A percentile compares a stretch with the other conserved stretches of the same genome.
Evolutionary conservation across 2,797 vertebrate genomes (phyloP).

Genomic region (Squalus acanthias): DNA sequence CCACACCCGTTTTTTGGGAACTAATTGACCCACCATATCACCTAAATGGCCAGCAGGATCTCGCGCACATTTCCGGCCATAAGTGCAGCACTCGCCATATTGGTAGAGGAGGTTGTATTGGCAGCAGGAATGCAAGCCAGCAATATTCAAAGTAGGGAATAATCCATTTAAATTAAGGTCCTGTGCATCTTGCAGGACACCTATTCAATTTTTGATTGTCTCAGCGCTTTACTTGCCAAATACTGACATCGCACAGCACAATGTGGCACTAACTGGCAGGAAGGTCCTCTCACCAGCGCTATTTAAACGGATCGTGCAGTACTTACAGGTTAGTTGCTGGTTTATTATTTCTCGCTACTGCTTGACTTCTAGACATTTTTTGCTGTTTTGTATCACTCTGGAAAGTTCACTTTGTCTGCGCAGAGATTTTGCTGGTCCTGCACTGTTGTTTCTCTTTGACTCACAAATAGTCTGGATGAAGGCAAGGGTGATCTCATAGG

Average conservation of each 20-base stretch:
- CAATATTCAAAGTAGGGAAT: not conserved
- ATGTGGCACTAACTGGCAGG: not conserved
- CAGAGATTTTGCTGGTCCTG: too few relatives aligned
- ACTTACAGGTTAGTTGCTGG: too few relatives aligned
- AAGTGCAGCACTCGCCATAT: not conserved
- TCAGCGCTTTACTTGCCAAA: not conserved
- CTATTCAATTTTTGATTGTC: not conserved
- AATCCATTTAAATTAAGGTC: not conserved
- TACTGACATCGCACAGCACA: not conserved
- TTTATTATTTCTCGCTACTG: too few relatives aligned
- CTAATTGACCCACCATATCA: not conserved
- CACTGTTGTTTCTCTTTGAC: too few relatives aligned
- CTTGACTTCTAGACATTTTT: too few relatives aligned
- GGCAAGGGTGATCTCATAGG: too few relatives aligned
- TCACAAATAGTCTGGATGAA: too few relatives aligned
- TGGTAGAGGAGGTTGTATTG: not conserved
- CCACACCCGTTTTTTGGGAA: not conserved
- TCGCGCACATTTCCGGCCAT: not conserved
- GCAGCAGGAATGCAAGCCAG: not conserved
- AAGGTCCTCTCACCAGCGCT: not conserved
- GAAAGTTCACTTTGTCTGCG: too few relatives aligned
- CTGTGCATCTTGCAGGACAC: too few relatives aligned
- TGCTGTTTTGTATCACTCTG: too few relatives aligned
- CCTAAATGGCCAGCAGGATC: not conserved
- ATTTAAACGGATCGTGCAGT: not conserved